Evolutionary conservation across 2,797 vertebrate genomes (phyloP).

Genomic region (Acridotheres tristis): DNA sequence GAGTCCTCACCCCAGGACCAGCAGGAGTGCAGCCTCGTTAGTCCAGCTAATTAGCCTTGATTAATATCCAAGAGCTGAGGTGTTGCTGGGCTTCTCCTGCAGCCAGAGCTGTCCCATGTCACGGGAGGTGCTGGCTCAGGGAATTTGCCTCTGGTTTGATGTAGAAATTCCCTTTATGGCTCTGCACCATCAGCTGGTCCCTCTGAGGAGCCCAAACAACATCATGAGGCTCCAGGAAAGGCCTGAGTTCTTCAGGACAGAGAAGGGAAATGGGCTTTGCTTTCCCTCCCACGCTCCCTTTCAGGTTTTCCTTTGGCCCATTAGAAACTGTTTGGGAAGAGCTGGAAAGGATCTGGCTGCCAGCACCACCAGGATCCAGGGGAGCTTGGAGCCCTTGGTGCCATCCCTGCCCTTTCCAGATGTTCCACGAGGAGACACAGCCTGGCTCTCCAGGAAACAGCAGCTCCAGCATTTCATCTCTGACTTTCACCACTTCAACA

Average conservation of each 20-base stretch:
- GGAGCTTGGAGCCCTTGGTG: background rate
- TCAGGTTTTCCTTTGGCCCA: background rate
- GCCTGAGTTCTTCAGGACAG: background rate
- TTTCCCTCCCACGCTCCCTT: background rate
- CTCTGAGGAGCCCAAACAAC: background rate
- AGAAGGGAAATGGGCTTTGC: background rate
- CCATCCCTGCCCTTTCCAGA: background rate
- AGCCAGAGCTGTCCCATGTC: background rate
- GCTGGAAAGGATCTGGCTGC: background rate
- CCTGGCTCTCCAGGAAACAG: background rate
- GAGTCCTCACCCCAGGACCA: background rate
- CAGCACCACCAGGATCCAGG: background rate
- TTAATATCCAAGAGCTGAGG: background rate
- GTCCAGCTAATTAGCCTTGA: background rate
- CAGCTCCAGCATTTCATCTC: conserved; percentile 16
- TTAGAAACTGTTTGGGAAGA: background rate
- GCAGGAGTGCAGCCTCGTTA: background rate
- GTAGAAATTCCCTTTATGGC: background rate
- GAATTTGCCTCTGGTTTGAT: background rate
- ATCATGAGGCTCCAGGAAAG: fast-evolving
- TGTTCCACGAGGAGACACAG: background rate
- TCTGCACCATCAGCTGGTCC: background rate
- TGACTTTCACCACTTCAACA: background rate
- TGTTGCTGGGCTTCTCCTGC: background rate
- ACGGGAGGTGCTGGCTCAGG: background rate